Evolutionary conservation across 2,797 vertebrate species (phyloP).

Genomic region (Falco biarmicus): DNA sequence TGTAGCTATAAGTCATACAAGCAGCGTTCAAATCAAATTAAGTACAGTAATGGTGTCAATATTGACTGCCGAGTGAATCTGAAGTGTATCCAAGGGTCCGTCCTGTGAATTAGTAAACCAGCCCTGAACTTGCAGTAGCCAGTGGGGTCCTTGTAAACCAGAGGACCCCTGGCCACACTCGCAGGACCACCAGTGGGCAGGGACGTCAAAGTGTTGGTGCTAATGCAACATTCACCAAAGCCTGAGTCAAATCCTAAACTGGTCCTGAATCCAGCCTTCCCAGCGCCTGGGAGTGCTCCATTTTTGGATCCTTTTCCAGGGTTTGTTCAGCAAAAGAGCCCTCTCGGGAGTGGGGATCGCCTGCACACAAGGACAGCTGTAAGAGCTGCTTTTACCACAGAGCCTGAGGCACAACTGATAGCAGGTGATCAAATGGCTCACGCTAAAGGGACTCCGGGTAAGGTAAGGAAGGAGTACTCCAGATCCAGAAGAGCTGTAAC

Average conservation of each 20-base stretch:
- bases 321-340: background rate
- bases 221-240: background rate
- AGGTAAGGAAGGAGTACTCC: background rate
- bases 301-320: background rate
- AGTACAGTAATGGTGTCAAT: background rate
- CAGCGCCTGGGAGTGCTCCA: background rate
- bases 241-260: background rate
- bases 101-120: rapidly evolving
- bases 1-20: background rate
- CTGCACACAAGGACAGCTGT: rapidly evolving
- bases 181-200: background rate
- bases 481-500: background rate
- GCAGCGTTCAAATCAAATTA: background rate
- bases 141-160: background rate
- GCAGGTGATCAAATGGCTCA: background rate
- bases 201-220: rapidly evolving
- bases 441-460: rapidly evolving
- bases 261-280: background rate
- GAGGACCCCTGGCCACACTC: rapidly evolving
- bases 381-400: background rate
- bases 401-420: background rate
- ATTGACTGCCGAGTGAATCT: background rate
- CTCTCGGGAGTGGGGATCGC: rapidly evolving
- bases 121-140: too few species aligned
- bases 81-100: background rate